These are phyloP conservation scores for Agapornis canus DNA, from an alignment of 2,797 vertebrate genomes.

Conservation along the genomic window DNA sequence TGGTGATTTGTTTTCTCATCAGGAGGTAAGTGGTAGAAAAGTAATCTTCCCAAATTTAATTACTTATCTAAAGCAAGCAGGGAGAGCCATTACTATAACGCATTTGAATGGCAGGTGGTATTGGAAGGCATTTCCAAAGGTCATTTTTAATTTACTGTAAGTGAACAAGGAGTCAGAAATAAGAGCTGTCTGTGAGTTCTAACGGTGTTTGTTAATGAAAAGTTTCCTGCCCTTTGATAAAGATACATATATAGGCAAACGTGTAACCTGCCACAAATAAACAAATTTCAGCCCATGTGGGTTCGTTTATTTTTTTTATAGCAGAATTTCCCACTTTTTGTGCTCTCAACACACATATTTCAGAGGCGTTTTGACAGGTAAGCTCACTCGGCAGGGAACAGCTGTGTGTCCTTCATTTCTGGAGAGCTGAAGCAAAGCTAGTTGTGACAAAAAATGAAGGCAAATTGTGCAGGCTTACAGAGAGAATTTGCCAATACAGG, in stretches of 20 bases:
- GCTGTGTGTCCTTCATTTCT: background rate
- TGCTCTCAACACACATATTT: background rate
- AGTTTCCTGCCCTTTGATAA: background rate
- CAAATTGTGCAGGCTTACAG: background rate
- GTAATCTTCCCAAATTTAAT: constrained; percentile 9
- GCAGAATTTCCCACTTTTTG: background rate
- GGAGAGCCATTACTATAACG: background rate
- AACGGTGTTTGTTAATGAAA: background rate
- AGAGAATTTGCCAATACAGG: background rate
- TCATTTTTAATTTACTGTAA: background rate
- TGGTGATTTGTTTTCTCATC: constrained; percentile 96
- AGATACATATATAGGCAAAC: background rate
- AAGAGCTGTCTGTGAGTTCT: background rate
- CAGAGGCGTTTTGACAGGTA: background rate
- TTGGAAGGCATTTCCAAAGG: background rate
- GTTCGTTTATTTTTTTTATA: background rate
- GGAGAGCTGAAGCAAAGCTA: background rate
- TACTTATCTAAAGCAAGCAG: background rate
- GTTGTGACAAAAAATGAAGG: background rate
- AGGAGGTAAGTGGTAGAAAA: constrained; percentile 82
- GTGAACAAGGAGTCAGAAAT: background rate
- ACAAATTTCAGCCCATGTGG: background rate
- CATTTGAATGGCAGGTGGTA: background rate
- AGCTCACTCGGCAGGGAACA: background rate
- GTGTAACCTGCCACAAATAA: background rate